Conservation (phyloP, 2,888 invertebrate species). For the Petrolisthes cinctipes region DNA sequence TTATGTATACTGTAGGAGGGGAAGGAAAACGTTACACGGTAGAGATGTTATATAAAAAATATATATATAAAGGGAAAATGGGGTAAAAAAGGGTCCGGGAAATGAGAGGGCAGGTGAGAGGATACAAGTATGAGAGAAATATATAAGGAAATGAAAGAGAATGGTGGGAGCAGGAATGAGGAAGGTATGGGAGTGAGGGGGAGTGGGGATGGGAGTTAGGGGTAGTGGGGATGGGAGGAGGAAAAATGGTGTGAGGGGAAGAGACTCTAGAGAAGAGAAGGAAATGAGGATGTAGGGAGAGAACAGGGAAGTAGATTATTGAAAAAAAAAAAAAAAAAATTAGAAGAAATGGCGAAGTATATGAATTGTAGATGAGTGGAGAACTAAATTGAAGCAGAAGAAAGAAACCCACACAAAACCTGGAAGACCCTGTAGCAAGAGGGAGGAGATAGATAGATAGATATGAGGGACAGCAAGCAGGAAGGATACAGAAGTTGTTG, state of each 20-base stretch:
- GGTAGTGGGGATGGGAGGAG: too few relatives aligned
- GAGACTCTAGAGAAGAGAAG: not conserved
- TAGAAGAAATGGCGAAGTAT: not conserved
- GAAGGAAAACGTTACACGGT: too few relatives aligned
- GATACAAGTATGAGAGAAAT: too few relatives aligned
- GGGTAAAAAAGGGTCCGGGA: too few relatives aligned
- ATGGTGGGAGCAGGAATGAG: too few relatives aligned
- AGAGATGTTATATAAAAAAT: too few relatives aligned
- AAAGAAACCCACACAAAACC: conserved; percentile 7
- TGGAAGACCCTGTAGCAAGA: not conserved
- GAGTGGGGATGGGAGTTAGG: too few relatives aligned
- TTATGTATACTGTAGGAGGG: too few relatives aligned
- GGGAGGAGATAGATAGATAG: not conserved
- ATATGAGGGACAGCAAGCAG: not conserved
- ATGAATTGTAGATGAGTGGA: not conserved
- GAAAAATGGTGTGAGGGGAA: not conserved
- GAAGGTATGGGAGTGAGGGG: too few relatives aligned
- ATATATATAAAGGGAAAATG: too few relatives aligned
- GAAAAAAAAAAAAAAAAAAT: not conserved
- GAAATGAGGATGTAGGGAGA: not conserved
- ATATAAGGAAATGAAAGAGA: too few relatives aligned
- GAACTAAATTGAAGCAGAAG: conserved; percentile 14
- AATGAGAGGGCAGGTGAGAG: too few relatives aligned
- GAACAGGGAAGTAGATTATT: not conserved
- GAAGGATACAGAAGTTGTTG: not conserved